These are phyloP conservation scores for Lysandra coridon DNA, from an alignment of 2,888 invertebrate species.

Conservation along the genomic window DNA sequence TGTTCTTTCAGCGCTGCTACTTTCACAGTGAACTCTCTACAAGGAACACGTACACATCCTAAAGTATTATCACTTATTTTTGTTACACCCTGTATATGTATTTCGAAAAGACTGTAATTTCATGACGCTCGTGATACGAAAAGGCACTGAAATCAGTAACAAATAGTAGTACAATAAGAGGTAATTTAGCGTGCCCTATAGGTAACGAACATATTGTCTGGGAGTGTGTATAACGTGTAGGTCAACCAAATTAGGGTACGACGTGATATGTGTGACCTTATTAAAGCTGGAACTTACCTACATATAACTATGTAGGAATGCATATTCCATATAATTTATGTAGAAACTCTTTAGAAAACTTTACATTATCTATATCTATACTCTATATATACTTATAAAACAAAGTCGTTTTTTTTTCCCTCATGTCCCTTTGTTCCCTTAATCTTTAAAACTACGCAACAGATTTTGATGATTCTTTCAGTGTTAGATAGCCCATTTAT, in stretches of 20 bases:
- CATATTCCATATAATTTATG: background rate
- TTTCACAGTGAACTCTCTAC: no score
- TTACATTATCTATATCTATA: no score
- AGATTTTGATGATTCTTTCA: no score
- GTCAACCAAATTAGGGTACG: conserved; percentile 10
- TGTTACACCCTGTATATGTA: background rate
- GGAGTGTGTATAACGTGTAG: background rate
- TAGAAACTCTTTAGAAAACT: background rate
- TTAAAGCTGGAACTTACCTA: background rate
- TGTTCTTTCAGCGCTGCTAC: no score
- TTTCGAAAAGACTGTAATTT: background rate
- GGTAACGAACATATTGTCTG: background rate
- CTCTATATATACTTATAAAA: no score
- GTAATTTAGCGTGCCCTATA: background rate
- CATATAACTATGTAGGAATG: background rate
- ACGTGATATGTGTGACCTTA: background rate
- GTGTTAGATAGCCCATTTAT: no score
- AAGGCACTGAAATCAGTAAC: background rate
- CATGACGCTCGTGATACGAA: background rate
- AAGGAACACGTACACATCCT: no score
- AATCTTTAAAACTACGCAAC: no score
- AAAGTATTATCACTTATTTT: no score
- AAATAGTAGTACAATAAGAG: background rate
- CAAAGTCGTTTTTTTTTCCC: no score
- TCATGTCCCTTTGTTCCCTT: no score